Evolutionary conservation across 1,140 invertebrate genomes (phyloP), one percentile per base, ranked within the genome.

Genomic region (Calycopis cecrops): DNA sequence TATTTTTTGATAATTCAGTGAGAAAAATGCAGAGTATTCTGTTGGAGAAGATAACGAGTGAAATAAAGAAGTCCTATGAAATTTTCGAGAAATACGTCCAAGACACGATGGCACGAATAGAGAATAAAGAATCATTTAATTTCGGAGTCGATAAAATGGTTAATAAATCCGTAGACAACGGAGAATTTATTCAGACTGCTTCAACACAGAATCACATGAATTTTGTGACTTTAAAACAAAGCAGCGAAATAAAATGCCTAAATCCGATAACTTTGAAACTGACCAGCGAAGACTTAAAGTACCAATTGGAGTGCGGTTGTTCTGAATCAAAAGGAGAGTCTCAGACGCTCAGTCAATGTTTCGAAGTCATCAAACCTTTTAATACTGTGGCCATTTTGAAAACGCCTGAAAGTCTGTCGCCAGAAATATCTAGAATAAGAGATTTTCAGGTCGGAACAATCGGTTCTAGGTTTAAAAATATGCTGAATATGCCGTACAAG

Each of bases 1-100:
- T 69, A 56, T 58, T 64, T 17, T 51, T 84, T 33, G 76, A 84
- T 52, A 52, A 70, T n/a, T 59, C 73, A 33, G 50, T 79, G 1
- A 73, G 71, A 60, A 74, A 55, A 63, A 57, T 84, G 37, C 77
- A 80, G 55, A 59, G 70, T 14, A 67, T 71, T 9, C 34, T 84
- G 37, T 59, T 65, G n/a, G 67, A 82, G 10, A 82, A 69, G 62
- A 73, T 82, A 38, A 35, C 65, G 11, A 67, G 52, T 17, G 72
- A 82, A 67, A 37, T 82, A 35, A 76, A 66, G 51, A 68, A 59
- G 42, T 60, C 66, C 0, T 54, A 76, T 9, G 35, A 65, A 12
- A 52, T 58, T 28, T 63, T 77, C 47, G 60, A 67, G 9, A 64
- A 69, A 44, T 63, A 59, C 52, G 28, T 47, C 21, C 21, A 28